Conservation (phyloP, 2,113 vertebrate species). For the Electrona antarctica region DNA sequence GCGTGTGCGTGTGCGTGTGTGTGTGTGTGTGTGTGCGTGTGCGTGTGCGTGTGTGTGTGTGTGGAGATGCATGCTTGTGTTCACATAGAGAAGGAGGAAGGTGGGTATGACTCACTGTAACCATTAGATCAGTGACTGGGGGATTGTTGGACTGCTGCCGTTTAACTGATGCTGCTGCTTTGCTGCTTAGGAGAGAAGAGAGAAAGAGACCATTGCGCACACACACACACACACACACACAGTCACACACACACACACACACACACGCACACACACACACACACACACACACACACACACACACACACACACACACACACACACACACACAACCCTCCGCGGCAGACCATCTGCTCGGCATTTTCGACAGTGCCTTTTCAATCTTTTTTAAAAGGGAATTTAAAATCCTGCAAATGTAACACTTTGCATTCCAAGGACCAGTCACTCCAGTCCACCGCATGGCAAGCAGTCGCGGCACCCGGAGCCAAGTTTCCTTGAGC, state of each 20-base stretch:
- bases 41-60: constrained; percentile 64
- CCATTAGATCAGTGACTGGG: constrained; percentile 75
- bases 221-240: no score
- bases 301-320: no score
- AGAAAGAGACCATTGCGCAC: constrained; percentile 50
- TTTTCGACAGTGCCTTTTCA: constrained; percentile 63
- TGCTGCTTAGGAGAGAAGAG: constrained; percentile 19
- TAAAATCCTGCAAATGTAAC: constrained; percentile 74
- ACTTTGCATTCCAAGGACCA: constrained; percentile 68
- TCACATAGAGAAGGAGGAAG: constrained; percentile 66
- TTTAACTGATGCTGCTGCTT: constrained; percentile 57
- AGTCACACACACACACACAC: constrained; percentile 2
- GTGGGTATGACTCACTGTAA: constrained; percentile 78
- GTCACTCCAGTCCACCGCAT: constrained; percentile 55
- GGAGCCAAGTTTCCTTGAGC: constrained; percentile 68
- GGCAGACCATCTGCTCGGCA: constrained; percentile 75
- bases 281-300: no score
- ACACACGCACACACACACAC: no score
- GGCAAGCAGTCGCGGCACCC: constrained; percentile 52
- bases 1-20: constrained; percentile 43
- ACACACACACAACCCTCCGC: constrained; percentile 47
- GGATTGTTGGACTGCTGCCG: constrained; percentile 78
- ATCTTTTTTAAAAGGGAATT: constrained; percentile 59
- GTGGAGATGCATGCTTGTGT: constrained; percentile 56
- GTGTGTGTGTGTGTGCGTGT: constrained; percentile 44